Evolutionary conservation across 2,113 vertebrate species (phyloP), one percentile per base, ranked within the genome.

Genomic region (Corapipo altera): DNA sequence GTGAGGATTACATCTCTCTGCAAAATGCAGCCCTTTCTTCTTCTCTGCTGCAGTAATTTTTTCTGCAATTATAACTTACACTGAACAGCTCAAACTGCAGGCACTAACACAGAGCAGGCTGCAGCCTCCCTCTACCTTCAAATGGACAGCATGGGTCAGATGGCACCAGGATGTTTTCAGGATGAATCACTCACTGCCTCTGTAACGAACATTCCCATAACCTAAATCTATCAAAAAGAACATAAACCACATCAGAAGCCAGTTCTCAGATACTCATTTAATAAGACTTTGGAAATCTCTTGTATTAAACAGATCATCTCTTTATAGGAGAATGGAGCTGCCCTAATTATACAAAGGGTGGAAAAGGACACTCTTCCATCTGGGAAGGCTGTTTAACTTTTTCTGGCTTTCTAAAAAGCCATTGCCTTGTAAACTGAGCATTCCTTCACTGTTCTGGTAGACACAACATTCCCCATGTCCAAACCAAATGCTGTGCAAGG

Each of bases 181-280:
- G 92, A 58, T 94, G 96, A 96, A 94, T 96, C 96, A 96, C 82
- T 85, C 88, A 10, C 86, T 89, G 92, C 91, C 83, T 85, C 83
- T 85, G 44, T 64, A 92, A 96, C 88, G 76, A 89, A 24, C 88
- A 76, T 95, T 93, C 88, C 86, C 92, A 78, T 92, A 96, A 82
- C 86, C 76, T 72, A 85, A 81, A 95, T 94, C 95, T 87, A 93
- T 93, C 93, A 91, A 84, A 93, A 96, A 91, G 85, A 89, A 93
- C 83, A 93, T 91, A 96, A 96, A 92, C 96, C 95, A 93, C 95
- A 96, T 93, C 92, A 93, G 96, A 96, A 84, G 79, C 73, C 58
- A 52, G 73, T 91, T 95, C 84, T 92, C 88, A 80, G 76, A 94
- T 91, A 64, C 58, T 84, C 77, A 57, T 89, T 93, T 94, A 83